Conservation (phyloP, 2,113 vertebrate species). For the Thamnophis sirtalis region DNA sequence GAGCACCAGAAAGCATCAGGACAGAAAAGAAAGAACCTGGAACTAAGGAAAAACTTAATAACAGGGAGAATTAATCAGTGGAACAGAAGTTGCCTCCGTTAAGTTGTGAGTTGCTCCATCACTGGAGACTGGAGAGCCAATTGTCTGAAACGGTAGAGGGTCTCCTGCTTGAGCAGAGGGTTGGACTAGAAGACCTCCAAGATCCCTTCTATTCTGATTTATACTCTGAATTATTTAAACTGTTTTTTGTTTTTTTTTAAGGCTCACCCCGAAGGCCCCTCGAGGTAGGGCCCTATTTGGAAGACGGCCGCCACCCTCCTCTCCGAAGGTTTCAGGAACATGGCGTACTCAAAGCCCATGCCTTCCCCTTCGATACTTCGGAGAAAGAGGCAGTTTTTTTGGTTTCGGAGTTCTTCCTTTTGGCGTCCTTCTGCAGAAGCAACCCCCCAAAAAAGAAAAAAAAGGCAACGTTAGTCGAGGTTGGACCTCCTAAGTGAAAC, state of each 20-base stretch:
- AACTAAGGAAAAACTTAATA: no score
- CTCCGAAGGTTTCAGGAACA: constrained; percentile 73
- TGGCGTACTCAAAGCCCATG: constrained; percentile 77
- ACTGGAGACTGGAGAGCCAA: no score
- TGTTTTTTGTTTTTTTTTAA: neutral
- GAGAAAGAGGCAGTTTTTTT: constrained; percentile 69
- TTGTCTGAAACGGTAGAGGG: no score
- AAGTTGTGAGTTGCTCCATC: no score
- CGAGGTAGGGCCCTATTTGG: constrained; percentile 80
- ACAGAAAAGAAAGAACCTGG: no score
- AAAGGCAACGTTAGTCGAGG: neutral
- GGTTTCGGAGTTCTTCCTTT: fast-evolving
- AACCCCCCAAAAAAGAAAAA: no score
- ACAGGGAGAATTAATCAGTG: no score
- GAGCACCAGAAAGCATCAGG: no score
- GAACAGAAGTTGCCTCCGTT: no score
- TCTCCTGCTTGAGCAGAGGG: no score
- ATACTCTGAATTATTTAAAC: neutral
- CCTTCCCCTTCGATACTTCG: constrained; percentile 68
- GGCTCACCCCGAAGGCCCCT: constrained; percentile 79
- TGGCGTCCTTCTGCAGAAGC: neutral
- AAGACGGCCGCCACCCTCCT: constrained; percentile 71
- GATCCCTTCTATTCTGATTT: no score
- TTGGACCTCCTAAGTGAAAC: neutral
- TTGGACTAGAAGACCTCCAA: no score